Percentiles rank a stretch among this genome's conserved stretches.
These are phyloP conservation scores for Rostratula benghalensis DNA, from an alignment of 2,113 vertebrate genomes.

Conservation along the genomic window DNA sequence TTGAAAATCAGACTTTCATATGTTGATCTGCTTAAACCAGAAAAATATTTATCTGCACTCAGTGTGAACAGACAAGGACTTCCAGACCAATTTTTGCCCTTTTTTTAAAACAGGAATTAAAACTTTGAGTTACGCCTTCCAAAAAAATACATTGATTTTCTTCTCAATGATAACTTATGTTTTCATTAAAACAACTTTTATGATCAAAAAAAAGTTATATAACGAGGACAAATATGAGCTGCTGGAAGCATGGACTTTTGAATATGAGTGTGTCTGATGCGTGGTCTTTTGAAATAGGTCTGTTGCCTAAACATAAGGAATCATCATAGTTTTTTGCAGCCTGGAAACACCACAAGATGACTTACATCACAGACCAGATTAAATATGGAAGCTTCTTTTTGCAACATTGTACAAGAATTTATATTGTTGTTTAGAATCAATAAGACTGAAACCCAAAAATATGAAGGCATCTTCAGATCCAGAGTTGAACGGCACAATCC, in stretches of 20 bases:
- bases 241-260: neutral
- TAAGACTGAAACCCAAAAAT: neutral
- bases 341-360: neutral
- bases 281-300: neutral
- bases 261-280: neutral
- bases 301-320: neutral
- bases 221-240: neutral
- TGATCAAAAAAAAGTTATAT: neutral
- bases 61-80: neutral
- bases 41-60: neutral
- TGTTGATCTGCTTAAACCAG: neutral
- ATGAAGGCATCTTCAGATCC: neutral
- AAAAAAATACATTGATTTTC: neutral
- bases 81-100: neutral
- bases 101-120: neutral
- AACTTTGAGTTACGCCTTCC: neutral
- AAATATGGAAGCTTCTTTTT: neutral
- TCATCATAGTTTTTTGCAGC: neutral
- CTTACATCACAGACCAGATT: neutral
- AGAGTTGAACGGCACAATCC: neutral
- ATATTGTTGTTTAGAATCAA: neutral
- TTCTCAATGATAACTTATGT: neutral
- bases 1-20: neutral
- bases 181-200: neutral
- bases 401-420: neutral